Conservation (phyloP, 1,140 invertebrate genomes). For the Magallana gigas region DNA sequence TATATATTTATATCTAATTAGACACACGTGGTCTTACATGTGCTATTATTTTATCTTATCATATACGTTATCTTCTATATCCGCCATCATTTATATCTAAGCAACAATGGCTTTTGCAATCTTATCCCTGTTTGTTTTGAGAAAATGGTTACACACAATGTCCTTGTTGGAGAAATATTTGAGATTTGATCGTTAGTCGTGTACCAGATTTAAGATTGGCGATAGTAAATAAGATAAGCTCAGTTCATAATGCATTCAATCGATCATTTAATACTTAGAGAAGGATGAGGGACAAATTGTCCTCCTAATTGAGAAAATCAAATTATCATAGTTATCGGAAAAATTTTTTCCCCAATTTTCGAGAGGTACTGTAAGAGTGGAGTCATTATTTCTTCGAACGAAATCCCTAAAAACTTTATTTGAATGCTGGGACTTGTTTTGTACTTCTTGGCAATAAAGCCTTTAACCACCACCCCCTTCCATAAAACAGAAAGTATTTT, state of each 20-base stretch:
- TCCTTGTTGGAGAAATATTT: conserved; percentile 31
- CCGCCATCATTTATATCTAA: conserved; percentile 21
- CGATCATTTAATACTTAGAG: neutral
- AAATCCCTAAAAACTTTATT: too few relatives aligned
- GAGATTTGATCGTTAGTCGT: conserved; percentile 12
- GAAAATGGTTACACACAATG: neutral
- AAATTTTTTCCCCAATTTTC: too few relatives aligned
- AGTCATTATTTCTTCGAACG: too few relatives aligned
- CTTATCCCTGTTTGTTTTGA: conserved; percentile 24
- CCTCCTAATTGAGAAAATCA: too few relatives aligned
- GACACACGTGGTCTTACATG: conserved; percentile 6
- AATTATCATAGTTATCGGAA: too few relatives aligned
- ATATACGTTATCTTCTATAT: neutral
- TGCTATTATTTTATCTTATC: conserved; percentile 25
- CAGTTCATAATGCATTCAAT: neutral
- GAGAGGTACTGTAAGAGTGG: too few relatives aligned
- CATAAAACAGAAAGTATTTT: too few relatives aligned
- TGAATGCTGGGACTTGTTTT: too few relatives aligned
- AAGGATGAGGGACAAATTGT: neutral
- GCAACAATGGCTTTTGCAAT: conserved; percentile 24
- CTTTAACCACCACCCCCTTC: too few relatives aligned
- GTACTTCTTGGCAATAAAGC: too few relatives aligned
- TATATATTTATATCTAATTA: too few relatives aligned
- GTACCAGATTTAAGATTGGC: neutral
- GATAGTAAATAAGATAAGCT: neutral